Evolutionary conservation across 2,888 invertebrate species (phyloP), one percentile per base, ranked within the genome.

Genomic region (Dicroscelio sp.): DNA sequence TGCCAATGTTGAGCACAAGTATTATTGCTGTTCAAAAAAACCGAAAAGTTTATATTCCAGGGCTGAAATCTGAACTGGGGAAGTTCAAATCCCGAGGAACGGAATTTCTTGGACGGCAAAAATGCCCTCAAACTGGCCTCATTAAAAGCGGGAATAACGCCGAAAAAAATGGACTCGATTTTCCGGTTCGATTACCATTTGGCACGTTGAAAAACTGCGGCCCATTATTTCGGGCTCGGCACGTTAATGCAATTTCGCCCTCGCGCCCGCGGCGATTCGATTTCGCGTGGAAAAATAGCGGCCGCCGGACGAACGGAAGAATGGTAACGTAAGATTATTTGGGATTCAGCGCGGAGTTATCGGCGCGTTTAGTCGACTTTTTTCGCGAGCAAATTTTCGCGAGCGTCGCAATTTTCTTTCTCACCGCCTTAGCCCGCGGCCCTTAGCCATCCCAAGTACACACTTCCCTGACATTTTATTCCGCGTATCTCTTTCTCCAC

Each of bases 231-330:
- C 25, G 69, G 63, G 75, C 31, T 75, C 76, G 79, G 60, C 73
- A 58, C 80, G 79, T 82, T 82, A 87, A 87, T 87, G 82, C 55
- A 73, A 87, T 71, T 87, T 80, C 92, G 87, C 92, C n/a, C 27
- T n/a, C 31, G 33, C 82, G 85, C 94, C 93, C 95, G 95, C 95
- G 95, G 96, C 96, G 95, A 95, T 96, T 96, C 95, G 96, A 96
- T 96, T 96, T 95, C 94, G 95, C 95, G 95, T 96, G 94, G 95
- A 95, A 95, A 94, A 96, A 96, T 96, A 95, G 95, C 95, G 95
- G 92, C 95, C 67, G 58, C 52, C 71, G n/a, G n/a, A n/a, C n/a
- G n/a, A n/a, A n/a, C n/a, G n/a, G n/a, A n/a, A n/a, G n/a, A n/a
- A n/a, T n/a, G n/a, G n/a, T n/a, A 35, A 67, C 78, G 31, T 78